phyloP scores from a whole-genome alignment of 2,888 invertebrate species.

The Agriopis aurantiaria region DNA sequence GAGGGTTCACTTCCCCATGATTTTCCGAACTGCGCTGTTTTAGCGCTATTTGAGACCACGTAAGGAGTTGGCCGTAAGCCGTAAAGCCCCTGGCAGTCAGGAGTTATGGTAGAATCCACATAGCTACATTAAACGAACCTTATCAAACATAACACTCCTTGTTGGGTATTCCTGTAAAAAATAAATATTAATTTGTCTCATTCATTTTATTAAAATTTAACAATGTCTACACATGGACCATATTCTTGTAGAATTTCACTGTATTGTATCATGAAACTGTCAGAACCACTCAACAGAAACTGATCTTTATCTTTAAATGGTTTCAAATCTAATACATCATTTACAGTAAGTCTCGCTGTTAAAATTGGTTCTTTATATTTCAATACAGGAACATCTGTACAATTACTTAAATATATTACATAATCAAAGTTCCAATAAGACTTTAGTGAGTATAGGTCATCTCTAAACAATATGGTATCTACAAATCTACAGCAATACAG shows the following conservation, averaged over 20 bases:
- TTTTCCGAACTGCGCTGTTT: no score
- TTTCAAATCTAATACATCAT: slow-evolving; percentile 66
- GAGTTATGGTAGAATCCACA: no score
- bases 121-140: no score
- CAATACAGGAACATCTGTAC: slow-evolving; percentile 25
- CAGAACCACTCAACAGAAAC: slow-evolving; percentile 88
- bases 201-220: slow-evolving; percentile 63
- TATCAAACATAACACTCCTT: no score
- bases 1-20: no score
- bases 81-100: no score
- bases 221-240: slow-evolving; percentile 62
- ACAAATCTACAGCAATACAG: slow-evolving; percentile 87
- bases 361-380: slow-evolving; percentile 86
- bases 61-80: no score
- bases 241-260: slow-evolving; percentile 60
- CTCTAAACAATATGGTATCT: slow-evolving; percentile 87
- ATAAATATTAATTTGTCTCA: not conserved
- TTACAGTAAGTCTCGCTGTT: slow-evolving; percentile 62
- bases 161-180: no score
- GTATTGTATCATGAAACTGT: slow-evolving; percentile 83
- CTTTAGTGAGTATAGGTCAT: slow-evolving; percentile 86
- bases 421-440: slow-evolving; percentile 92
- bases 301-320: slow-evolving; percentile 66
- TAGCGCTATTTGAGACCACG: no score
- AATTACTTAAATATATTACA: slow-evolving; percentile 83